Evolutionary conservation across 2,113 vertebrate genomes (phyloP), one percentile per base, ranked within the genome.

Genomic region (Tricholaema leucomelas): DNA sequence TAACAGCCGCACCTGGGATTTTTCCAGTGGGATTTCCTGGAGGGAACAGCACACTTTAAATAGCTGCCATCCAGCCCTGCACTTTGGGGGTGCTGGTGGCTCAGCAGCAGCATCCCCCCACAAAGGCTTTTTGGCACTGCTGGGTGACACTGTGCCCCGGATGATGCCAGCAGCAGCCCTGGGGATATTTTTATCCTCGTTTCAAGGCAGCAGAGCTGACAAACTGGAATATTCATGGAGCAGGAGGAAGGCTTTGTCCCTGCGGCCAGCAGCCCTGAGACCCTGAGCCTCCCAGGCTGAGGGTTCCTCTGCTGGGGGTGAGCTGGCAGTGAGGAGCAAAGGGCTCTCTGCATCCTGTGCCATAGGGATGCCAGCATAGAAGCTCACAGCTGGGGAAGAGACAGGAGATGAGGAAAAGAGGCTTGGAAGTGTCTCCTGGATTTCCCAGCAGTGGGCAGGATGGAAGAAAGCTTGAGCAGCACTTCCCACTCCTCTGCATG

Each of bases 101-200:
- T 91, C 7, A 0, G 76, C 12, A 3, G 2, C 54, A 12, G 44
- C 63, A 54, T 55, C 42, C 24, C 40, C 31, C 28, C 17, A 12
- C 13, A 12, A 0, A 13, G 40, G 50, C 4, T 44, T 60, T 42
- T 19, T 46, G 81, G 85, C 76, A 67, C 36, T 61, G 58, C 58
- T 5, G 2, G 60, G 60, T 1, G 6, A 5, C 0, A 33, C 75
- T 12, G 30, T 10, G 0, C 46, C 69, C 63, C 42, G 9, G 42
- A 24, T 5, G 50, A 23, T 58, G 63, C 69, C 11, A 3, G 42
- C 86, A 60, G 54, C 86, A 70, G 78, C 65, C 60, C 60, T 2
- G 44, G n/a, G 21, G 91, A 71, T 96, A 90, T 95, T 95, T 95
- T 94, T 96, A 78, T 90, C 85, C 69, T 92, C 33, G 70, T 94